Base-by-base conservation (phyloP, 2,113 vertebrate species). In the Alouatta palliata region DNA sequence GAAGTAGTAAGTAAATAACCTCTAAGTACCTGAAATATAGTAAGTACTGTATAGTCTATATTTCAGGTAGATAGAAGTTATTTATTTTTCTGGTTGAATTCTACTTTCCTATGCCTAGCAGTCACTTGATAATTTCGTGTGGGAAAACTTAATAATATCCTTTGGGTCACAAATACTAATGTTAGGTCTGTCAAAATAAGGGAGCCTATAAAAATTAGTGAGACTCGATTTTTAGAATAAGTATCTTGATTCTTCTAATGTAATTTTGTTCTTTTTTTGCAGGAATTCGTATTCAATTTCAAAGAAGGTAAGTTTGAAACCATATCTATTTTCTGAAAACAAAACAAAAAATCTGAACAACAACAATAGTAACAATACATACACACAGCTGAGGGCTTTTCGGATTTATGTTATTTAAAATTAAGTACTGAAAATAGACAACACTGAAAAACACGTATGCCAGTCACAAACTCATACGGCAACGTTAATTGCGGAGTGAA, bases 221-320 rank as follows among this genome's bases (percentile, higher is more conserved):
- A 6, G 8, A 37, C 52, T 75, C 92, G 49, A 47, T 85, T 77
- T 96, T 79, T 19, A 68, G 71, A 92, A 30, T 45, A 19, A 77
- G 21, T 56, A 49, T 47, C 23, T 2, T 66, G 30, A 43, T 71
- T 95, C 96, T 84, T 49, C 83, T 92, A 76, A 97, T 66, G 47
- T 32, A 94, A 94, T 8, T 9, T 2, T 2, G 4, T 85, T 19
- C 0, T 81, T 37, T 37, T 37, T n/a, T 96, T 97, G 76, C 98
- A 99, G 99, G 97, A 73, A 97, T 98, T 76, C 97, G 93, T 6
- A 98, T 98, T 54, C 97, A 98, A 92, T 98, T 96, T 17, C 96
- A 98, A 94, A 71, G 98, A 84, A 98, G 99, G 99, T 99, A 98
- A 99, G 98, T 71, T n/a, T 71, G 91, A 87, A 27, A 43, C 66